Evolutionary conservation across 2,797 vertebrate genomes (phyloP), one percentile per base, ranked within the genome.

Genomic region (Argentina silus): DNA sequence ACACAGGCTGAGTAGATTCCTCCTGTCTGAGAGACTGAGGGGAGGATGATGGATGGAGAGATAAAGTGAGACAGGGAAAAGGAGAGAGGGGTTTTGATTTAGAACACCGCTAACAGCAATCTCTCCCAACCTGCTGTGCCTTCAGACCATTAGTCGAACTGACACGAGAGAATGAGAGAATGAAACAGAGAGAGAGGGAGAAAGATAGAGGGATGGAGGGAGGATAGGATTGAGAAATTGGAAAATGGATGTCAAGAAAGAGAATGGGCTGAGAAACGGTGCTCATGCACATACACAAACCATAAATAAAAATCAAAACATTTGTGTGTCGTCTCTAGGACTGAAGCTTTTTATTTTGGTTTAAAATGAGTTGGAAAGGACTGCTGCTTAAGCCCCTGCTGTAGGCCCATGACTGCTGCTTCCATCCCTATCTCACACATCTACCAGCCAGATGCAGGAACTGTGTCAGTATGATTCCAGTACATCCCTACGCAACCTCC

Each of bases 1-100:
- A 70, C 51, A 70, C 50, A 75, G 60, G n/a, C 47, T 72, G 60
- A 53, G 62, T 60, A 69, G 69, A 81, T 78, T 82, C 78, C 76
- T 68, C 23, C 70, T 53, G 60, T 67, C 36, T 47, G 55, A 14
- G 23, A 61, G 23, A 61, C 10, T 0, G 59, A 61, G 59, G 23
- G 59, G 23, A 59, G 60, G 51, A 78, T 69, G 59, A 61, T 14
- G 23, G 59, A 61, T 21, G 14, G 56, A 57, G 65, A 69, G 74
- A 80, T 66, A 67, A 68, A 75, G 69, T 63, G 47, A 61, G 47
- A 67, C 48, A 56, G 53, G n/a, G 57, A 67, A 59, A 21, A 69
- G 69, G 72, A 60, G 55, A 69, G n/a, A 56, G 0, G 61, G 63
- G 57, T 75, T 73, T 70, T 15, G 27, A 36, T 76, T 83, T 70